Percentiles rank a stretch among this genome's conserved stretches.
Evolutionary conservation across 1,140 invertebrate genomes (phyloP).

Genomic region (Chironomus tepperi): DNA sequence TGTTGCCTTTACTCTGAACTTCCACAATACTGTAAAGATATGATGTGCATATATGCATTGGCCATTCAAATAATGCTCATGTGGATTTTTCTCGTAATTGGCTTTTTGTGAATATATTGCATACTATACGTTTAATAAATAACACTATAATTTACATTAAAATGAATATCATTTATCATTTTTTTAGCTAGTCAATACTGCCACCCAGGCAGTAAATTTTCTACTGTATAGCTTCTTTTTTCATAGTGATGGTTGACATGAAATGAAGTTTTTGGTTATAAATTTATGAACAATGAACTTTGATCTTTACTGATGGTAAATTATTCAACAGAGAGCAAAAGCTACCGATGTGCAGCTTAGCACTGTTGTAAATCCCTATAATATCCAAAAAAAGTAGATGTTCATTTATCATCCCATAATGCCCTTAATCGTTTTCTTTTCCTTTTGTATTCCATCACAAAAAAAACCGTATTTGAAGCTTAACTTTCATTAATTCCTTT

Average conservation of each 20-base stretch:
- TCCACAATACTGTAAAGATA: too few relatives aligned
- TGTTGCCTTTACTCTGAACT: too few relatives aligned
- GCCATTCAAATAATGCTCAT: neutral
- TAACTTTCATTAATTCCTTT: neutral
- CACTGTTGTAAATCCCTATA: neutral
- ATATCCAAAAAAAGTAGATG: neutral
- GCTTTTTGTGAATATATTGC: conserved; percentile 16
- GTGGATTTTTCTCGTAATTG: conserved; percentile 19
- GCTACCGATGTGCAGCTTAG: neutral
- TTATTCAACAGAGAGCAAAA: too few relatives aligned
- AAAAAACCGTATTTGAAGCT: too few relatives aligned
- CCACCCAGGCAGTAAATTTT: conserved; percentile 13
- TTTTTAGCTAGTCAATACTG: neutral
- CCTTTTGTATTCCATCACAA: too few relatives aligned
- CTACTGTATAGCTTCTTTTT: neutral
- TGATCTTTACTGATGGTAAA: neutral
- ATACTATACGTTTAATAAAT: conserved; percentile 20
- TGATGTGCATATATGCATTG: neutral
- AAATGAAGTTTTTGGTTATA: neutral
- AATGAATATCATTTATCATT: conserved; percentile 23
- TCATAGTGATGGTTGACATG: neutral
- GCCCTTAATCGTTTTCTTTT: neutral
- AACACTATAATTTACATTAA: conserved; percentile 19
- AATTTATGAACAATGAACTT: neutral
- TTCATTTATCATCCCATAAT: conserved; percentile 2